phyloP scores from a whole-genome alignment of 2,797 vertebrate species.

The Sebastes taczanowskii region DNA sequence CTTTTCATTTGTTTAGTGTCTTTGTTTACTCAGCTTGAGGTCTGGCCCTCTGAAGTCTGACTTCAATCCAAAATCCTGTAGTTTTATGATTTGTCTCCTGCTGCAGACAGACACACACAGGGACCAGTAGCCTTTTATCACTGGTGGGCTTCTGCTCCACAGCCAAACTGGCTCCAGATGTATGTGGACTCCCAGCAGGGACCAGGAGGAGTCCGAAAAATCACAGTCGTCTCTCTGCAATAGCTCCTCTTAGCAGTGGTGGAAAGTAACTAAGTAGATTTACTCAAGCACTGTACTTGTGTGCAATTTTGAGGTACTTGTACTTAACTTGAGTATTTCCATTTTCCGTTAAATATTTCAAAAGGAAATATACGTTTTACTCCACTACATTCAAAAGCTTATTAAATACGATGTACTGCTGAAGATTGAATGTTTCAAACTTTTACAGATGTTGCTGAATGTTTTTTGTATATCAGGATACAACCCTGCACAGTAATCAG shows the following conservation, averaged over 20 bases:
- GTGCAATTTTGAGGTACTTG: neutral
- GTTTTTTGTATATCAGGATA: neutral
- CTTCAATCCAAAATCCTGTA: neutral
- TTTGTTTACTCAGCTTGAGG: neutral
- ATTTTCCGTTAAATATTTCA: neutral
- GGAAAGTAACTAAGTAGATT: neutral
- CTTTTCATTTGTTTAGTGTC: neutral
- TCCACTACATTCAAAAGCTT: neutral
- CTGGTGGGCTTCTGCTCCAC: slow-evolving; percentile 5
- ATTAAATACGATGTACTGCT: neutral
- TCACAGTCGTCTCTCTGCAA: neutral
- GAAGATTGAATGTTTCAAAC: neutral
- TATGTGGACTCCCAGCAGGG: neutral
- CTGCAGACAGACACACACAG: neutral
- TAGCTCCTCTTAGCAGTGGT: neutral
- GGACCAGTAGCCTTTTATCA: slow-evolving; percentile 14
- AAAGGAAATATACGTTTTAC: neutral
- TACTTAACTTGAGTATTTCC: neutral
- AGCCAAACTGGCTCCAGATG: slow-evolving; percentile 33
- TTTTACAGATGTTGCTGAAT: neutral
- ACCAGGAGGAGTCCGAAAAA: neutral
- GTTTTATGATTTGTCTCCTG: slow-evolving; percentile 17
- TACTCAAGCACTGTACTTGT: neutral
- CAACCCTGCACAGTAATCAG: neutral
- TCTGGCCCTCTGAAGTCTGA: neutral